These are phyloP conservation scores for Circaetus cinerascens DNA, from an alignment of 2,113 vertebrate species.

Conservation along the genomic window DNA sequence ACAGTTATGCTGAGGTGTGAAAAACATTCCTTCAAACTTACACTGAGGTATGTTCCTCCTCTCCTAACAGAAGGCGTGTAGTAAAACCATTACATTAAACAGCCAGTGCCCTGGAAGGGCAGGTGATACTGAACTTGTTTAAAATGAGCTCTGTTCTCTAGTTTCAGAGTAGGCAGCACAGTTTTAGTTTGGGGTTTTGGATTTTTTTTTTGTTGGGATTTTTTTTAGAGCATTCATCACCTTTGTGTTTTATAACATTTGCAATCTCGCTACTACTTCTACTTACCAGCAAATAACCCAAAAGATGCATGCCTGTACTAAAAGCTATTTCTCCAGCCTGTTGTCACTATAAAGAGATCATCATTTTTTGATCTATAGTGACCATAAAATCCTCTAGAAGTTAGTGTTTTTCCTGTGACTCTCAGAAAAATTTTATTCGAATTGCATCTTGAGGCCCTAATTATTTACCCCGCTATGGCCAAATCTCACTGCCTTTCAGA, in stretches of 20 bases:
- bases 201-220: neutral
- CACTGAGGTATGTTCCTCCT: neutral
- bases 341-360: neutral
- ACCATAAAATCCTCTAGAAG: neutral
- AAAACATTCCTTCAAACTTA: neutral
- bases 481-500: neutral
- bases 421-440: neutral
- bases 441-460: neutral
- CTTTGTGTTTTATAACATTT: neutral
- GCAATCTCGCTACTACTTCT: neutral
- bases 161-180: neutral
- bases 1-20: neutral
- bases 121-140: neutral
- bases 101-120: neutral
- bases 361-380: neutral
- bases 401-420: neutral
- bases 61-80: neutral
- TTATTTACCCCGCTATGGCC: neutral
- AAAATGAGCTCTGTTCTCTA: neutral
- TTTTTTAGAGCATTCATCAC: neutral
- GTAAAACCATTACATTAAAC: neutral
- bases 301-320: neutral
- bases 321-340: neutral
- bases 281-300: neutral
- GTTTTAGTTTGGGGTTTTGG: neutral